Conservation (phyloP, 2,888 invertebrate genomes). For the Nemotelus pantherinus region DNA sequence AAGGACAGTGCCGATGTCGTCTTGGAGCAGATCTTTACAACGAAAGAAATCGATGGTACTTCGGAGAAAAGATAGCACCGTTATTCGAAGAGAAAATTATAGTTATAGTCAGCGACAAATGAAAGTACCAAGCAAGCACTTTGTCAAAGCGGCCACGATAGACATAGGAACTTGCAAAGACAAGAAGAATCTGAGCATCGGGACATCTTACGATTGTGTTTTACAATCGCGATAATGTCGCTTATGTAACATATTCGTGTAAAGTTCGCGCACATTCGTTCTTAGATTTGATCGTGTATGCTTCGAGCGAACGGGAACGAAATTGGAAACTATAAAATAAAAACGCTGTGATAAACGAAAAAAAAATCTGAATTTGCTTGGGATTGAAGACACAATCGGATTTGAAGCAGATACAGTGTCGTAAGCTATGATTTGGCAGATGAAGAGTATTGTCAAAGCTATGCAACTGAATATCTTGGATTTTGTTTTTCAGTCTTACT, state of each 20-base stretch:
- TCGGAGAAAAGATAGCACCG: slow-evolving; percentile 31
- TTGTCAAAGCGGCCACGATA: neutral
- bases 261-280: slow-evolving; percentile 6
- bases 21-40: slow-evolving; percentile 11
- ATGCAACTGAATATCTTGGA: too few species aligned
- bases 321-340: slow-evolving; percentile 17
- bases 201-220: slow-evolving; percentile 39
- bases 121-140: neutral
- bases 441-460: too few species aligned
- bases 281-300: neutral
- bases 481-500: too few species aligned
- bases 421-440: too few species aligned
- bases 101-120: slow-evolving; percentile 32
- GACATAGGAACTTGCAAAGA: neutral
- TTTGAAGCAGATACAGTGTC: too few species aligned
- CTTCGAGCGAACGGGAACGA: neutral
- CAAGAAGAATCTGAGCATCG: neutral
- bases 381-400: too few species aligned
- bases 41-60: slow-evolving; percentile 36
- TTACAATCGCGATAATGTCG: slow-evolving; percentile 33
- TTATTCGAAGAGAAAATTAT: slow-evolving; percentile 29
- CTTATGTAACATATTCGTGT: neutral
- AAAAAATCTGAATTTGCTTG: too few species aligned
- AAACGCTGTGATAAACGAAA: too few species aligned
- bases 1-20: neutral